Evolutionary conservation across 2,888 invertebrate genomes (phyloP).

Genomic region (Mesodorylaimus sp.): DNA sequence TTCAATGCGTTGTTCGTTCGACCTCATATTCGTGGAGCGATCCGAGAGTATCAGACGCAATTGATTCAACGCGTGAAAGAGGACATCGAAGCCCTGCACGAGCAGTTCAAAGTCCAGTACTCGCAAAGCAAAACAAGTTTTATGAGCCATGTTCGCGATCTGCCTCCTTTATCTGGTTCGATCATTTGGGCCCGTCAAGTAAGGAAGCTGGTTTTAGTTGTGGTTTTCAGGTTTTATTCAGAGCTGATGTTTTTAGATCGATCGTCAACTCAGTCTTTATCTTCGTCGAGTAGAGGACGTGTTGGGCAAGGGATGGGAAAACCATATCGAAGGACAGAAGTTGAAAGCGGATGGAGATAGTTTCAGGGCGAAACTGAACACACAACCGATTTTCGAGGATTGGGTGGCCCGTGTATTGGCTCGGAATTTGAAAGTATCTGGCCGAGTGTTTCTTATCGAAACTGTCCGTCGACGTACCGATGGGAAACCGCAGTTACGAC

Average conservation of each 20-base stretch:
- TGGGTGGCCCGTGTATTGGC: conserved; percentile 72
- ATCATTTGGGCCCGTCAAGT: conserved; percentile 83
- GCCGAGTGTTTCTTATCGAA: conserved; percentile 82
- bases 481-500: conserved; percentile 46
- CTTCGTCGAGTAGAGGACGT: conserved; percentile 93
- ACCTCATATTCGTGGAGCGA: conserved; percentile 94
- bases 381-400: conserved; percentile 90
- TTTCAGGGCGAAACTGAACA: conserved; percentile 83
- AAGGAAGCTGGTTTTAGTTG: conserved; percentile 5
- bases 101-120: conserved; percentile 72
- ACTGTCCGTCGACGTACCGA: conserved; percentile 22
- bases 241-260: conserved; percentile 66
- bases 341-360: conserved; percentile 92
- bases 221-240: too few species aligned
- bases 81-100: conserved; percentile 89
- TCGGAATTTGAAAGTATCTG: conserved; percentile 76
- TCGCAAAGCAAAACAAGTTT: too few species aligned
- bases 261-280: conserved; percentile 85
- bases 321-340: conserved; percentile 83
- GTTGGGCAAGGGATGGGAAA: conserved; percentile 85
- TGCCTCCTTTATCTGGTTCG: conserved; percentile 90
- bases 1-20: conserved; percentile 97
- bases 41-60: conserved; percentile 95
- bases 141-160: conserved; percentile 71
- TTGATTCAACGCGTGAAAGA: conserved; percentile 96